Conservation (phyloP, 2,888 invertebrate genomes). For the Drosophila flavopinicola region DNA sequence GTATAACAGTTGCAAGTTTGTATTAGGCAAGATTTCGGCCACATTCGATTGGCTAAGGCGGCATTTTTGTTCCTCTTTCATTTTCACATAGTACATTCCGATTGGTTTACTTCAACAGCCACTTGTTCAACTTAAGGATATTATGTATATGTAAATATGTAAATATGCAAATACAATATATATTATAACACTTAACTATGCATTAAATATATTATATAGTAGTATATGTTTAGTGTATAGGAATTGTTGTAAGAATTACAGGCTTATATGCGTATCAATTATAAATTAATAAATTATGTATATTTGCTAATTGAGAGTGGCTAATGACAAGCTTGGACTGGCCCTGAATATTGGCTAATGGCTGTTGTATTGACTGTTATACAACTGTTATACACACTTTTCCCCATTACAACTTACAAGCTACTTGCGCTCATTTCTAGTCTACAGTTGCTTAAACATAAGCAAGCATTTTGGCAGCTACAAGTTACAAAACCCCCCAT, state of each 20-base stretch:
- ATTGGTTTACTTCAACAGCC: constrained; percentile 43
- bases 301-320: constrained; percentile 50
- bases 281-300: constrained; percentile 40
- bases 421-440: constrained; percentile 12
- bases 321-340: constrained; percentile 29
- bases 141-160: constrained; percentile 8
- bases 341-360: constrained; percentile 41
- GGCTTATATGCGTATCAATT: constrained; percentile 13
- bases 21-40: constrained; percentile 43
- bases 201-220: constrained; percentile 17
- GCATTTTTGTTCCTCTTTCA: no score
- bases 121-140: constrained; percentile 30
- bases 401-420: constrained; percentile 14
- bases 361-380: constrained; percentile 36
- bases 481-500: constrained; percentile 20
- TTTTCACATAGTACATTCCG: constrained; percentile 5
- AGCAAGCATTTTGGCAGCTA: constrained; percentile 55
- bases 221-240: constrained; percentile 28
- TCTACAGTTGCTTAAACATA: constrained; percentile 8
- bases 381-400: constrained; percentile 28
- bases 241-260: constrained; percentile 31
- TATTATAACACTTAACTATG: constrained; percentile 48
- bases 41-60: constrained; percentile 39
- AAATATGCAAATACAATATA: no score
- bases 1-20: constrained; percentile 47